Conservation (phyloP, 2,888 invertebrate genomes). For the Pollenia angustigena region DNA sequence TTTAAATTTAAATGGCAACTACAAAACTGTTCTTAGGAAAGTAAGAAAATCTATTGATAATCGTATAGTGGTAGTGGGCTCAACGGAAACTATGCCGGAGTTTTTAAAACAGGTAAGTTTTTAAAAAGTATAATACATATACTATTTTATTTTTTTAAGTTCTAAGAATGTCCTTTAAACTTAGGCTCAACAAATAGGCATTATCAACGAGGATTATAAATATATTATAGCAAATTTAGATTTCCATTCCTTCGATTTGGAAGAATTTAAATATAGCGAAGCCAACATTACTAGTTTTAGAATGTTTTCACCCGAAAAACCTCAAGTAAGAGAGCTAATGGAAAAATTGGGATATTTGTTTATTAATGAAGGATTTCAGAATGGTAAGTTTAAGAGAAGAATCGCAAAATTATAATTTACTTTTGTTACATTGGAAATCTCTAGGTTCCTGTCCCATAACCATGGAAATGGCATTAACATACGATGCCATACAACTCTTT, state of each 20-base stretch:
- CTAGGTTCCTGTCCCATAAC: constrained; percentile 83
- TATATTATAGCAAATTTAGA: constrained; percentile 92
- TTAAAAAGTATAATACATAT: no score
- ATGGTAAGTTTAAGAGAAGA: constrained; percentile 74
- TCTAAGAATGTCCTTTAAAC: neutral
- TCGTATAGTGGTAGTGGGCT: constrained; percentile 90
- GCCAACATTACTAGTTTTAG: constrained; percentile 92
- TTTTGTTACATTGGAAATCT: neutral
- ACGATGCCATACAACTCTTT: constrained; percentile 93
- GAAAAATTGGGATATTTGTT: constrained; percentile 77
- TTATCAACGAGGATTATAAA: constrained; percentile 96
- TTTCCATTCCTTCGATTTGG: constrained; percentile 87
- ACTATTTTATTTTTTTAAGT: no score
- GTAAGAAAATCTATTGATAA: constrained; percentile 88
- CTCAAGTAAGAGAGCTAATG: constrained; percentile 84
- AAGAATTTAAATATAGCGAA: constrained; percentile 91
- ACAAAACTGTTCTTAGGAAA: constrained; percentile 87
- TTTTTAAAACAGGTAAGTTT: constrained; percentile 85
- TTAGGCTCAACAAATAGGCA: constrained; percentile 96
- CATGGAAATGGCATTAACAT: constrained; percentile 91
- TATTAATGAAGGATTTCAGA: constrained; percentile 78
- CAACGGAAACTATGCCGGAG: constrained; percentile 86
- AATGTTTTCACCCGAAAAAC: constrained; percentile 87
- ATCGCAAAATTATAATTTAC: neutral
- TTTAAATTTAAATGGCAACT: constrained; percentile 88